These are phyloP conservation scores for Brachypodius melanocephalos DNA, from an alignment of 2,113 vertebrate genomes.

Conservation along the genomic window DNA sequence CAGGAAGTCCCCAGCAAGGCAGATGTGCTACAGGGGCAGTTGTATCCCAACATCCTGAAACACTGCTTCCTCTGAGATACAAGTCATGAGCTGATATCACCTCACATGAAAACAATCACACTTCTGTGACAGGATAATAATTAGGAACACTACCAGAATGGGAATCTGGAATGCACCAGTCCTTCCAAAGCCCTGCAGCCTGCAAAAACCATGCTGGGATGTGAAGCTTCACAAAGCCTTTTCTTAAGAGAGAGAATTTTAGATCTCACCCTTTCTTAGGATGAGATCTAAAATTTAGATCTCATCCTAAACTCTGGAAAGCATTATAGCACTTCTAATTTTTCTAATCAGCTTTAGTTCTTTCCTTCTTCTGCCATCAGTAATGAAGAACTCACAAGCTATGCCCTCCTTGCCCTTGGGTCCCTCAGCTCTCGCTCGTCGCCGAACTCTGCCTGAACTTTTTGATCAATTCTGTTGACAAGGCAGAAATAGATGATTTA, in stretches of 20 bases:
- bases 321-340: not conserved
- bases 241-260: not conserved
- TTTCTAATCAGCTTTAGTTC: not conserved
- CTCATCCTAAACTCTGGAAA: not conserved
- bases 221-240: not conserved
- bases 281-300: not conserved
- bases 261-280: not conserved
- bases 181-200: not conserved
- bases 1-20: not conserved
- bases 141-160: not conserved
- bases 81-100: not conserved
- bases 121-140: not conserved
- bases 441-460: not conserved
- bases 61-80: not conserved
- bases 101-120: not conserved
- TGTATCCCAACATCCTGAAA: not conserved
- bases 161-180: not conserved
- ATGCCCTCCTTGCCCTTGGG: not conserved
- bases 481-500: not conserved
- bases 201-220: not conserved
- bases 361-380: not conserved
- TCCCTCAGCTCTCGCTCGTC: not conserved
- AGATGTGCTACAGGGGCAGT: not conserved
- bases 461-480: not conserved
- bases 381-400: not conserved